Base-by-base conservation (phyloP, 2,797 vertebrate species). In the Buphagus erythrorhynchus region DNA sequence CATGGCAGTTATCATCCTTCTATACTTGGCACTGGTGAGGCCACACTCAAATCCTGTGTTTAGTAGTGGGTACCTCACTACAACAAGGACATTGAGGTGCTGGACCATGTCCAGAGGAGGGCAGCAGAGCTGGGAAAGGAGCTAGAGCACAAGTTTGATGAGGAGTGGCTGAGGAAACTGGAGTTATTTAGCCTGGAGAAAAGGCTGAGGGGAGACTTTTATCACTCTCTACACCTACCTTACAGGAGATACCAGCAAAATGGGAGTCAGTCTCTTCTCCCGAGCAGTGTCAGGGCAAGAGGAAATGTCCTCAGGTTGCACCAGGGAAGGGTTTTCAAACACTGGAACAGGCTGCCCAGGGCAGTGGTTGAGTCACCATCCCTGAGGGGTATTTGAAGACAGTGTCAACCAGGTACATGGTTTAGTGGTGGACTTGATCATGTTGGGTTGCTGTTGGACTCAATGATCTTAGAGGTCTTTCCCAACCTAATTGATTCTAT, bases 61-160 rank as follows among this genome's bases (percentile, higher is more conserved):
- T 13, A 31, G 13, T 35, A 67, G 29, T 67, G 54, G 33, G 12
- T 7, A 10, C 8, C 31, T 74, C 46, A 52, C 10, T 6, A 11
- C 25, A 52, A 6, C 1, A 45, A 46, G 35, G 25, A 31, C 29
- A 28, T 4, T 33, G 31, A 67, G 10, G 29, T 16, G 12, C 54
- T 51, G 16, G 20, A 67, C 8, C 0, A 0, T 22, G 25, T 35
- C 29, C 14, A 74, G 46, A 46, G 33, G 7, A 59, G 15, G 3
- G 17, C 25, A 54, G 16, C 10, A 29, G 31, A 35, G 38, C 25
- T 66, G 25, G 6, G 4, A 14, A 45, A 40, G 8, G 46, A 28
- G 6, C 8, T 52, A 46, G 33, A 74, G 6, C 25, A 40, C 12
- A 67, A 31, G 14, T 59, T 29, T 19, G 26, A 5, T 28, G 9